A percentile compares a stretch with the other conserved stretches of the same genome.
Evolutionary conservation across 2,888 invertebrate species (phyloP).

Genomic region (Caenorhabditis sulstoni): DNA sequence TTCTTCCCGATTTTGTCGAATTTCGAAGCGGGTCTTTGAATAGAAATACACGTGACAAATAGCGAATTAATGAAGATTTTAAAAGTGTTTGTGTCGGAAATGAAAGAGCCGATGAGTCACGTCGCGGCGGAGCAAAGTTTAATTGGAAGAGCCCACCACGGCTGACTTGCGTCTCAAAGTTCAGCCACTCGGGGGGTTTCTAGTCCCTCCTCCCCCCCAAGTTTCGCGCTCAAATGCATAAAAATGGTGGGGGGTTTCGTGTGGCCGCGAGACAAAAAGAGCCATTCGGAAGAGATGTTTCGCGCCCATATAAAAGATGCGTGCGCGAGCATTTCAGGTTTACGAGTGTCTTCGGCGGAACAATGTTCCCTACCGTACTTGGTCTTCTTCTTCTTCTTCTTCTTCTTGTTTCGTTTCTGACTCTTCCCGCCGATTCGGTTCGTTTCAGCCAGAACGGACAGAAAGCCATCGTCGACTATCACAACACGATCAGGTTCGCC

Average conservation of each 20-base stretch:
- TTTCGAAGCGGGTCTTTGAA: constrained; percentile 27
- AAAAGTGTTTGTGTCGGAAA: too few relatives aligned
- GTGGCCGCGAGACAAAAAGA: too few relatives aligned
- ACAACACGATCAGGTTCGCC: constrained; percentile 38
- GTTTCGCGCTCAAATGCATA: not conserved
- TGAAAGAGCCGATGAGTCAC: too few relatives aligned
- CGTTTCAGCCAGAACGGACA: constrained; percentile 33
- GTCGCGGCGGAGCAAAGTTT: too few relatives aligned
- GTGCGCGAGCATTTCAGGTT: not conserved
- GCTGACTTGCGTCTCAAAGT: too few relatives aligned
- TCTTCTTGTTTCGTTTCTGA: not conserved
- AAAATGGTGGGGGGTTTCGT: too few relatives aligned
- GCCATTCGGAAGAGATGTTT: too few relatives aligned
- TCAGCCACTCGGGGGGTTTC: too few relatives aligned
- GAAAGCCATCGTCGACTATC: constrained; percentile 17
- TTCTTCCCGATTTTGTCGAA: constrained; percentile 51
- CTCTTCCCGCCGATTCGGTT: not conserved
- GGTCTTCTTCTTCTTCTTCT: not conserved
- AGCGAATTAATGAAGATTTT: constrained; percentile 31
- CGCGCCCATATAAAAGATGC: too few relatives aligned
- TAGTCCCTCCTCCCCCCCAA: too few relatives aligned
- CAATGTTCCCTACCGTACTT: not conserved
- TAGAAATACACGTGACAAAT: constrained; percentile 28
- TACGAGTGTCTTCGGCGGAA: not conserved
- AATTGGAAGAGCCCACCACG: too few relatives aligned